These are phyloP conservation scores for Plecturocebus donacophilus DNA, from an alignment of 2,113 vertebrate species.

Conservation along the genomic window DNA sequence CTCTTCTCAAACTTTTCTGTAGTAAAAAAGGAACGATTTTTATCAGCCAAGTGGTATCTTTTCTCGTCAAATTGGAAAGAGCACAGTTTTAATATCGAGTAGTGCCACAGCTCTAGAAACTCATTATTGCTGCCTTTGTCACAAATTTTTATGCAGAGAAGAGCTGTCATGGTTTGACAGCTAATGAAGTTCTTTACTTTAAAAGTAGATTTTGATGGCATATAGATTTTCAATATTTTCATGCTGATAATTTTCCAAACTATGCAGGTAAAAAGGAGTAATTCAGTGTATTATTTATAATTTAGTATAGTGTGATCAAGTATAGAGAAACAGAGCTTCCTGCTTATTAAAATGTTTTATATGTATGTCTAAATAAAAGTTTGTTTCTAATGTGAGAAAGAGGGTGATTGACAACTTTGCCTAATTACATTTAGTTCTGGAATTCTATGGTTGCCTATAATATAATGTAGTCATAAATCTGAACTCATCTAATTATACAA, in stretches of 20 bases:
- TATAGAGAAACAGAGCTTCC: not conserved
- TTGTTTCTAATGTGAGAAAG: not conserved
- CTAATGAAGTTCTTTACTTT: slow-evolving; percentile 32
- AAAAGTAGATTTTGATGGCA: not conserved
- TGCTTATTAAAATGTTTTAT: not conserved
- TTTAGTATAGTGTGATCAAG: not conserved
- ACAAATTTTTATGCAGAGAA: slow-evolving; percentile 19
- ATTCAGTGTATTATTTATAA: not conserved
- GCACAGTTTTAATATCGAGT: not conserved
- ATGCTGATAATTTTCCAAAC: not conserved
- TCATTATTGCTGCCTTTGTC: slow-evolving; percentile 45
- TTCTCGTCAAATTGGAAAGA: slow-evolving; percentile 24
- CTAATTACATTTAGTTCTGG: not conserved
- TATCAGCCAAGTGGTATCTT: not conserved
- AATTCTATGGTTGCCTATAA: not conserved
- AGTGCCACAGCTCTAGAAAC: not conserved
- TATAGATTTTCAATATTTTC: not conserved
- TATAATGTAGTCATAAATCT: not conserved
- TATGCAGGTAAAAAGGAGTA: not conserved
- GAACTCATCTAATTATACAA: not conserved
- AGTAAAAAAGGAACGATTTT: not conserved
- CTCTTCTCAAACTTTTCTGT: not conserved
- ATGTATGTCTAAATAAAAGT: not conserved
- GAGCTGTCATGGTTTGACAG: slow-evolving; percentile 10
- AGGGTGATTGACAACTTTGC: not conserved